A percentile compares a stretch with the other conserved stretches of the same genome.
Evolutionary conservation across 2,797 vertebrate genomes (phyloP).

Genomic region (Holocentrus rufus): DNA sequence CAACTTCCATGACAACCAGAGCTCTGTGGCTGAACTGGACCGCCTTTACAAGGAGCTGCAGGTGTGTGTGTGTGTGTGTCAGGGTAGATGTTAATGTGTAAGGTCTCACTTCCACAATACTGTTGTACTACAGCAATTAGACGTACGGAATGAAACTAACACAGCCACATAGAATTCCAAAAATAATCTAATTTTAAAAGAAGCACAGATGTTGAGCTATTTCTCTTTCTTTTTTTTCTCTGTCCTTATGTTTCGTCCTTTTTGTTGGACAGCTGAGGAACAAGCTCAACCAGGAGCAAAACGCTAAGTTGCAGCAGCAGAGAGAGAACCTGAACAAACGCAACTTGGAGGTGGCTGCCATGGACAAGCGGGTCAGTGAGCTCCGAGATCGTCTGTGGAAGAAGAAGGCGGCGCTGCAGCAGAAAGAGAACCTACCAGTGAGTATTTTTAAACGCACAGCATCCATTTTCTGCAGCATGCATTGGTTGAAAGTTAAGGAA

Average conservation of each 20-base stretch:
- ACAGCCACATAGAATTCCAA: neutral
- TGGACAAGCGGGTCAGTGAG: conserved; percentile 97
- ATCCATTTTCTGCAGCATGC: neutral
- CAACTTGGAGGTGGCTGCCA: conserved; percentile 92
- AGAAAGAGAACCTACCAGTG: conserved; percentile 95
- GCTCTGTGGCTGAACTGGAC: conserved; percentile 89
- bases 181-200: neutral
- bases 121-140: too few relatives aligned
- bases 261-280: conserved; percentile 88
- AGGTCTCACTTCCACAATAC: too few relatives aligned
- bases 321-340: conserved; percentile 95
- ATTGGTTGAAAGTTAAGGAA: too few relatives aligned
- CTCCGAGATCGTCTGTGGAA: conserved; percentile 95
- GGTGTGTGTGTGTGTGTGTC: conserved; percentile 79
- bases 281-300: conserved; percentile 98
- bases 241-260: conserved; percentile 10
- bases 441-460: conserved; percentile 65
- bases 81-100: neutral
- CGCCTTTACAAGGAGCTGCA: conserved; percentile 97
- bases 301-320: conserved; percentile 94
- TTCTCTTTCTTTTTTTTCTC: neutral
- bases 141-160: neutral
- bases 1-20: conserved; percentile 85
- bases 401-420: conserved; percentile 97
- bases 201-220: neutral